These are phyloP conservation scores for Marasmarcha lunaedactyla DNA, from an alignment of 2,888 invertebrate species.

Conservation along the genomic window DNA sequence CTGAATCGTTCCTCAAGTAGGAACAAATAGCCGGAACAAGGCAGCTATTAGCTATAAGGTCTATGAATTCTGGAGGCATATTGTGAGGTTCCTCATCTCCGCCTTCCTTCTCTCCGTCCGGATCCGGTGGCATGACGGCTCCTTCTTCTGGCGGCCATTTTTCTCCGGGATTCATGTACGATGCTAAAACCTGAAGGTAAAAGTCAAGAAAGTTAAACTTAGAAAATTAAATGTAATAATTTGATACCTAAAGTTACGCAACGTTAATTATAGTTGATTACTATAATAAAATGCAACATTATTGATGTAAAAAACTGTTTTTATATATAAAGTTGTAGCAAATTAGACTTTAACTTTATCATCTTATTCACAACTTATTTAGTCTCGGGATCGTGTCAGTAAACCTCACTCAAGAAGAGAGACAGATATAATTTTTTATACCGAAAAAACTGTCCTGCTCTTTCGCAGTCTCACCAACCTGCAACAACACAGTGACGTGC, in stretches of 20 bases:
- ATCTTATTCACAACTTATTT: no score
- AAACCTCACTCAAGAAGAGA: no score
- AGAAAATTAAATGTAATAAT: no score
- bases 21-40: constrained; percentile 89
- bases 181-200: constrained; percentile 81
- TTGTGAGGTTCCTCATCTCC: constrained; percentile 30
- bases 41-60: constrained; percentile 84
- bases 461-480: no score
- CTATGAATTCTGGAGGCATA: constrained; percentile 79
- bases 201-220: not conserved
- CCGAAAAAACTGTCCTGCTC: no score
- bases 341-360: no score
- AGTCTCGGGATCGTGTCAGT: no score
- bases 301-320: not conserved
- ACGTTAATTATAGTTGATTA: no score
- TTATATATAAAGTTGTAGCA: not conserved
- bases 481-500: constrained; percentile 87
- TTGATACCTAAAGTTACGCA: no score
- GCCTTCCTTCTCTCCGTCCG: constrained; percentile 31
- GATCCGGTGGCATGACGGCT: constrained; percentile 35
- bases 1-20: constrained; percentile 92
- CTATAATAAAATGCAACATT: no score
- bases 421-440: no score
- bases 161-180: constrained; percentile 86
- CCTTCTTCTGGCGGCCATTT: constrained; percentile 60